These are phyloP conservation scores for Falco berigora DNA, from an alignment of 2,797 vertebrate species.

Conservation along the genomic window DNA sequence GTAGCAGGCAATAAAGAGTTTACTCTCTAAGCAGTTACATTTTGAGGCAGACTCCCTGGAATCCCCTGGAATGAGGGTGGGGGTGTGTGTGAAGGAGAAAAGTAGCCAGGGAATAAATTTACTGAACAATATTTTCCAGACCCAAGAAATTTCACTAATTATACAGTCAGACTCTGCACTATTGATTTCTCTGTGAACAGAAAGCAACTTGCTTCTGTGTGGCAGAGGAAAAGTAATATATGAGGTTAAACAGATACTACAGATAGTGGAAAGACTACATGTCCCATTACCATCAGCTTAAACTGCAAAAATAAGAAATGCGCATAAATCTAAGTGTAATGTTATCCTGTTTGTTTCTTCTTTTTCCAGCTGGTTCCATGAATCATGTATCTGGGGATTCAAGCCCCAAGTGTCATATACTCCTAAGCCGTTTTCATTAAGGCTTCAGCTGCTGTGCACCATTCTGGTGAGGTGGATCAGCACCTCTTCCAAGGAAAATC, in stretches of 20 bases:
- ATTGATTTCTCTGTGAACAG: not conserved
- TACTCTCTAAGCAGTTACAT: not conserved
- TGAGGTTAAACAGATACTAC: not conserved
- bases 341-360: not conserved
- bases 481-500: not conserved
- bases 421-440: not conserved
- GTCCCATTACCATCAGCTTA: not conserved
- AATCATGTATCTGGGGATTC: rapidly evolving
- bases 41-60: not conserved
- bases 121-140: not conserved
- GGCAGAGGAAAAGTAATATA: not conserved
- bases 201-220: not conserved
- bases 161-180: not conserved
- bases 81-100: not conserved
- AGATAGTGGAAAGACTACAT: not conserved
- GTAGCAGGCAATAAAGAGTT: not conserved
- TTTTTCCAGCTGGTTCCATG: not conserved
- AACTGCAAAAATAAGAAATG: not conserved
- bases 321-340: not conserved
- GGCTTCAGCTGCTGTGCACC: not conserved
- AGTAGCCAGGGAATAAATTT: not conserved
- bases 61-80: not conserved
- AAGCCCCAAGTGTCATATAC: not conserved
- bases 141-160: not conserved
- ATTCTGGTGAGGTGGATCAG: not conserved